Base-by-base conservation (phyloP, 1,140 invertebrate species). In the Mesaphorura yosii region DNA sequence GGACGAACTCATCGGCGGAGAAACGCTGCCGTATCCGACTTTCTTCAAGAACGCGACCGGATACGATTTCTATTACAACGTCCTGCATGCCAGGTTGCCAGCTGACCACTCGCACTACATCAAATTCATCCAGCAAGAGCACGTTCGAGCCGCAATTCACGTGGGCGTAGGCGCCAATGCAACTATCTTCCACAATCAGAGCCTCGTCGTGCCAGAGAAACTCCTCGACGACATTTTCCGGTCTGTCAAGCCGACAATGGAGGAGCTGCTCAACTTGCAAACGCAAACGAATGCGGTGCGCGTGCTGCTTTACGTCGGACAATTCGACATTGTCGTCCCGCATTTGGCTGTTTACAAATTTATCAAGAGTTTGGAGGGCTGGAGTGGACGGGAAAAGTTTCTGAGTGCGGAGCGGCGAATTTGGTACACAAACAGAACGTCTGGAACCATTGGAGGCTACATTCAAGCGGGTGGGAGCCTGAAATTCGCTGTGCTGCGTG, bases 1-100 rank as follows among this genome's bases (percentile, higher is more conserved):
- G 65, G 73, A 75, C 56, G 45, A 52, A 7, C 55, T 76, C 19
- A 60, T 76, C 17, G 72, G 73, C 64, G 73, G 72, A 7, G 73
- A 74, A 51, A 53, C 68, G 10, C 68, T 65, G 17, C 62, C 60
- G 23, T 64, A 66, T 25, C 63, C 66, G 25, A 68, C 72, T 0
- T 75, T 68, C 56, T 76, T 73, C 62, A 67, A 66, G 44, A 75
- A 76, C 53, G 64, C 65, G 7, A 75, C 74, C 28, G 71, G 72
- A n/a, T 67, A 68, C 14, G 67, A 65, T 45, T 66, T 70, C 55
- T 75, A 74, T 58, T 76, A 70, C 63, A 76, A 76, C 60, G 75
- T 67, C 53, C 57, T 76, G 5, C 6, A 26, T 6, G 17, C 46
- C 5, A 23, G 19, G 5, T 4, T 29, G 23, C 34, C 48, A 20